Evolutionary conservation across 2,797 vertebrate species (phyloP), one percentile per base, ranked within the genome.

Genomic region (Mionectes olivaceus): DNA sequence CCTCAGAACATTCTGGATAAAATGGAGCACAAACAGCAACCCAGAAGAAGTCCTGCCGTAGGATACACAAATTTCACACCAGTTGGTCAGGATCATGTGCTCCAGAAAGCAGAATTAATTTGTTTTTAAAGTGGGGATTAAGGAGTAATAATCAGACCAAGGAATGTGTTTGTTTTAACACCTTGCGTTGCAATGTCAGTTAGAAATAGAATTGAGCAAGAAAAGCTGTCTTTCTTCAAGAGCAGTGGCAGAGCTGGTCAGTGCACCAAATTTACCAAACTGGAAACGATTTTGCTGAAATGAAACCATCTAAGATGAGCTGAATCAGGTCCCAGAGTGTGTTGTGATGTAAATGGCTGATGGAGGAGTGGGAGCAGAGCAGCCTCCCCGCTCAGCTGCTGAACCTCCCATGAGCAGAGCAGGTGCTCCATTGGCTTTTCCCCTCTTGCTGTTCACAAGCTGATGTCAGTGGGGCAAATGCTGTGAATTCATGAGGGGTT

Each of bases 371-470:
- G 88, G 47, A 92, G 91, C 81, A 86, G 55, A 89, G 89, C 94
- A 95, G 94, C 94, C 96, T 92, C 87, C 55, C 3, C 3, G 22
- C 89, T 96, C 87, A 78, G 94, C 94, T 97, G 92, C 86, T 30
- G 16, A 19, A 83, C 84, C 87, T 95, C 83, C 84, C 78, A 19
- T 93, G 94, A 91, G 77, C 8, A 68, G 55, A 95, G 75, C 94
- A 95, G 90, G 87, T 95, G 85, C 76, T 93, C 30, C 70, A 82
- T 87, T 89, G 60, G 28, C 57, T 89, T 89, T 85, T 75, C n/a
- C n/a, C 76, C 69, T 85, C 50, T 59, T 83, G 52, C 63, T 77
- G 90, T 91, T 93, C 64, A 52, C 89, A 85, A 93, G 85, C 83
- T 89, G 61, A 43, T 87, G 80, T 73, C 53, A 43, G 22, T 70